Conservation (phyloP, 2,797 vertebrate species). For the Helicolenus hilgendorfi region DNA sequence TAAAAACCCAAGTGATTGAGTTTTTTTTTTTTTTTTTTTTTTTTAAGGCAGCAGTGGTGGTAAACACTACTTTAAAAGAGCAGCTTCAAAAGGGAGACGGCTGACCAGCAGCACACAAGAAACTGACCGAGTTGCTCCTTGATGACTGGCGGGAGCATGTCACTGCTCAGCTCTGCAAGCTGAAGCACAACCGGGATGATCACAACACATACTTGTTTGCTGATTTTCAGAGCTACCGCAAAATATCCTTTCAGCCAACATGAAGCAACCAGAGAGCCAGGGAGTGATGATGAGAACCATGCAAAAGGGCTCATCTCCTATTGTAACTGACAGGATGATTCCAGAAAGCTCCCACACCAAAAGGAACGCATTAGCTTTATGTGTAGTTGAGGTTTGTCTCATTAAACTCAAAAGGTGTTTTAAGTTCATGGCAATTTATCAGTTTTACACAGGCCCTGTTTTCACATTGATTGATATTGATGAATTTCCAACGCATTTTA, state of each 20-base stretch:
- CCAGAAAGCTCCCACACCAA: slow-evolving; percentile 45
- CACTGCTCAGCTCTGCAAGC: neutral
- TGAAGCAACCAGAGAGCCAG: slow-evolving; percentile 40
- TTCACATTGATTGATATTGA: neutral
- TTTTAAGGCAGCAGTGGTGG: slow-evolving; percentile 51
- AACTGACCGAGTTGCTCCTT: slow-evolving; percentile 29
- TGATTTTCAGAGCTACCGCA: slow-evolving; percentile 52
- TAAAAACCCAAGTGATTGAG: slow-evolving; percentile 80
- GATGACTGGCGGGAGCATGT: slow-evolving; percentile 32
- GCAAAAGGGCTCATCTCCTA: slow-evolving; percentile 42
- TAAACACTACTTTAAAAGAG: slow-evolving; percentile 57
- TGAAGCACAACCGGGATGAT: slow-evolving; percentile 5
- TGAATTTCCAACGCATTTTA: neutral
- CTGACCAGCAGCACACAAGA: slow-evolving; percentile 18
- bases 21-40: slow-evolving; percentile 42
- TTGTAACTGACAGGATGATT: slow-evolving; percentile 50
- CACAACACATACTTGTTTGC: slow-evolving; percentile 34
- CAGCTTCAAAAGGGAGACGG: slow-evolving; percentile 49
- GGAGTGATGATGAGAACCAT: slow-evolving; percentile 57
- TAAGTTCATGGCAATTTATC: slow-evolving; percentile 16
- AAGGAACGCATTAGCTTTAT: slow-evolving; percentile 22
- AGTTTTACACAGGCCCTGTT: neutral
- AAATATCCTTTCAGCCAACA: slow-evolving; percentile 46
- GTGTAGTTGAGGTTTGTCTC: slow-evolving; percentile 50
- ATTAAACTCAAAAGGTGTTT: slow-evolving; percentile 32